Evolutionary conservation across 2,797 vertebrate species (phyloP).

Genomic region (Hemitrygon akajei): DNA sequence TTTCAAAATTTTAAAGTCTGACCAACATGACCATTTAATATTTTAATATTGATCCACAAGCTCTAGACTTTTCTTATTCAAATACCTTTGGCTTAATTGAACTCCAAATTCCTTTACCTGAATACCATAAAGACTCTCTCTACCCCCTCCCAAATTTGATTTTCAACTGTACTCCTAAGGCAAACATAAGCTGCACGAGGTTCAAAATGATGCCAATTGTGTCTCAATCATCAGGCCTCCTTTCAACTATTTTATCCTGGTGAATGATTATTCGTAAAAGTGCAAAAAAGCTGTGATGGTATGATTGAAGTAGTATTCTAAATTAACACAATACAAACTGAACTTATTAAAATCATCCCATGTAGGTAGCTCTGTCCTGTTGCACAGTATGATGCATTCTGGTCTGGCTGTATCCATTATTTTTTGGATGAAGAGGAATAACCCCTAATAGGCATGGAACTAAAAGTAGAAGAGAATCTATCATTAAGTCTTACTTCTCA

Average conservation of each 20-base stretch:
- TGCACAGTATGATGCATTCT: neutral
- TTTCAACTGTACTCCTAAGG: conserved; percentile 5
- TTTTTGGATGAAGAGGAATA: neutral
- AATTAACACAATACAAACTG: neutral
- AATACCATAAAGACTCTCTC: neutral
- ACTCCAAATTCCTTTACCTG: neutral
- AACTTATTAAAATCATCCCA: neutral
- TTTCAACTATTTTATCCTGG: neutral
- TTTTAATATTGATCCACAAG: neutral
- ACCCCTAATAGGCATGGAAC: neutral
- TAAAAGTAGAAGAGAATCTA: neutral
- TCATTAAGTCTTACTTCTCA: neutral
- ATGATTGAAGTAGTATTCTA: neutral
- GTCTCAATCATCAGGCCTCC: neutral
- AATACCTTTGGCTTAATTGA: neutral
- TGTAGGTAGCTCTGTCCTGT: neutral
- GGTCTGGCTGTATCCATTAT: neutral
- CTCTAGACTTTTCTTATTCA: neutral
- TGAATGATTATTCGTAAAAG: neutral
- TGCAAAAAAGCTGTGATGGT: neutral
- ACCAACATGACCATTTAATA: neutral
- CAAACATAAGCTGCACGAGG: neutral
- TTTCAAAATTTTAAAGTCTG: neutral
- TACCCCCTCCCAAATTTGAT: neutral
- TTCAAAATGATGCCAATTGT: neutral